These are phyloP conservation scores for Sebastes vulpes DNA, from an alignment of 2,797 vertebrate species.

Conservation along the genomic window DNA sequence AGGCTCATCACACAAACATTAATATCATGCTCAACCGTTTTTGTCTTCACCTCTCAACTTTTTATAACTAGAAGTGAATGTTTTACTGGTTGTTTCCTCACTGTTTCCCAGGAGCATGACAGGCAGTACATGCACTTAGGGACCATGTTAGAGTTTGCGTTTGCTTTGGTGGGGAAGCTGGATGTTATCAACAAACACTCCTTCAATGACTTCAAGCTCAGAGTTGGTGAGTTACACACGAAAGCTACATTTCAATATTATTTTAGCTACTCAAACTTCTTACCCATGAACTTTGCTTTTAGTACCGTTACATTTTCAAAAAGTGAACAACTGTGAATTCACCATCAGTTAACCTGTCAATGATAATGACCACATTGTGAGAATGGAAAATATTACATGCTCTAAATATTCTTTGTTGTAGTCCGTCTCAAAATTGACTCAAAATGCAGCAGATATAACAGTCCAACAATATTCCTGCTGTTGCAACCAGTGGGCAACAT, in stretches of 20 bases:
- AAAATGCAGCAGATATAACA: neutral
- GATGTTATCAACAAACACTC: constrained; percentile 99
- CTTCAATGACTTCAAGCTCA: constrained; percentile 97
- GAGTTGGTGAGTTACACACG: constrained; percentile 89
- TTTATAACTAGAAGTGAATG: neutral
- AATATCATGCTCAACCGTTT: neutral
- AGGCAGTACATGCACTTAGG: constrained; percentile 98
- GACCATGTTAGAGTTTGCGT: constrained; percentile 98
- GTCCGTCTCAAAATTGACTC: neutral
- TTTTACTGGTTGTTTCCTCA: neutral
- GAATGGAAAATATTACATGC: neutral
- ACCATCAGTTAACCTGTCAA: neutral
- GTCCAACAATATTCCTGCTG: neutral
- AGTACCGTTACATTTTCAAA: neutral
- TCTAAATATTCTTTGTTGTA: neutral
- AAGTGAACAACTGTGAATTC: neutral
- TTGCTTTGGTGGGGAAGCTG: constrained; percentile 96
- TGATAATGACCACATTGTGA: neutral
- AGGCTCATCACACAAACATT: constrained; percentile 14
- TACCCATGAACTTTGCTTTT: neutral
- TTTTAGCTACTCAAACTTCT: neutral
- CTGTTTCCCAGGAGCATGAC: constrained; percentile 90
- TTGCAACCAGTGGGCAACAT: neutral
- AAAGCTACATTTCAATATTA: neutral
- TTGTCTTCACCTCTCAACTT: neutral